Evolutionary conservation across 2,797 vertebrate genomes (phyloP).

Genomic region (Eleutherodactylus coqui): DNA sequence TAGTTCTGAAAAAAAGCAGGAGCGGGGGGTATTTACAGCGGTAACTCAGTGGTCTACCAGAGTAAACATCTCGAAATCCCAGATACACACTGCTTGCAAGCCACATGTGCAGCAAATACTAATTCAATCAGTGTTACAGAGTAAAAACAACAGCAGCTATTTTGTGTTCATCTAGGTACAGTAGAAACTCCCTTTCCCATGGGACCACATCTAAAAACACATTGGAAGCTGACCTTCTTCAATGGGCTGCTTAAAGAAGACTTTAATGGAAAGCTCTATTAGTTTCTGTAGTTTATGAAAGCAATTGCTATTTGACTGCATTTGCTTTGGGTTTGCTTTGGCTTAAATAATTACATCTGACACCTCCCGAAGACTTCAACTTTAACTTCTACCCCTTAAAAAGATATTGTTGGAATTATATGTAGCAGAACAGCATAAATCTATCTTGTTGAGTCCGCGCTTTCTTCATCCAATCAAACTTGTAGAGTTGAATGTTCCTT

Average conservation of each 20-base stretch:
- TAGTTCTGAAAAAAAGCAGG: slow-evolving; percentile 57
- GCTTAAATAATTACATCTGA: slow-evolving; percentile 30
- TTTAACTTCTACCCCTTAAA: background rate
- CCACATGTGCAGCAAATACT: slow-evolving; percentile 63
- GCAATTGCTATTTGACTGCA: slow-evolving; percentile 31
- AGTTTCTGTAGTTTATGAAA: slow-evolving; percentile 38
- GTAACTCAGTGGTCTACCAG: slow-evolving; percentile 62
- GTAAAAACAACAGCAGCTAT: slow-evolving; percentile 59
- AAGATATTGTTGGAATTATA: background rate
- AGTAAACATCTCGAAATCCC: slow-evolving; percentile 62
- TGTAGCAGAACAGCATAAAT: background rate
- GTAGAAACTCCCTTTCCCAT: slow-evolving; percentile 61
- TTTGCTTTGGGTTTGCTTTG: slow-evolving; percentile 37
- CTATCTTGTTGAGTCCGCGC: background rate
- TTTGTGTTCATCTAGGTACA: slow-evolving; percentile 59
- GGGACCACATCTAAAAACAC: slow-evolving; percentile 60
- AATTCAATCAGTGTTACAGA: slow-evolving; percentile 61
- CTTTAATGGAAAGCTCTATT: slow-evolving; percentile 38
- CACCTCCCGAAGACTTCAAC: background rate
- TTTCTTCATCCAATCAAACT: no score
- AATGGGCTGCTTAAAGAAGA: slow-evolving; percentile 45
- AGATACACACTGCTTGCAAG: slow-evolving; percentile 62
- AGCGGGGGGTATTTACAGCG: slow-evolving; percentile 60
- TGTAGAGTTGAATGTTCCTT: no score
- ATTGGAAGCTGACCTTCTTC: slow-evolving; percentile 56